Evolutionary conservation across 1,140 invertebrate genomes (phyloP), one percentile per base, ranked within the genome.

Genomic region (Nymphalis io): DNA sequence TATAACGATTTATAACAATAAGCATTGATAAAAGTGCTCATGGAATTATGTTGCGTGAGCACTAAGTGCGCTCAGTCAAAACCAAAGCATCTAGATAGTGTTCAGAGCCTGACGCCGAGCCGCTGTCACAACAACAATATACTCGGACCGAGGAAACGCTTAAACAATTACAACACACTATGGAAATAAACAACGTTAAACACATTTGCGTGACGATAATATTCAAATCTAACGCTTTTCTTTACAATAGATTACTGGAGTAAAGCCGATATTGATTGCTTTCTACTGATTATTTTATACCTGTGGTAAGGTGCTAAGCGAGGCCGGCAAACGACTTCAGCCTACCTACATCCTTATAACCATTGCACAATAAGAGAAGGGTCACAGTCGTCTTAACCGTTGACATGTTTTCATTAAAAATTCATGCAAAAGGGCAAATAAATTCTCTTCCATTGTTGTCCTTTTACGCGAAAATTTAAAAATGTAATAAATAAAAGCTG

Each of bases 101-200:
- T n/a, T 15, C 13, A 44, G 13, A 44, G 40, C 13, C 13, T 44
- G 13, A 33, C 27, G 27, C 27, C 27, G 11, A 0, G 13, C 13
- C 40, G 40, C 40, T 44, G 40, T 44, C 40, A 44, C 40, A 44
- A 44, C 12, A 44, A 44, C 13, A n/a, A 44, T 15, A 44, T n/a
- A n/a, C 40, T 10, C n/a, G 15, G n/a, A 48, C n/a, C n/a, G 46
- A 6, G 16, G 2, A 48, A 16, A 20, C 3, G 46, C n/a, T 48
- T 16, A 16, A 18, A 18, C 16, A 53, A 53, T n/a, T n/a, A 53
- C 15, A n/a, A 20, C 13, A 10, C 46, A 10, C 46, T 0, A 11
- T 23, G 12, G 21, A 53, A 53, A 53, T 53, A 53, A 53, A 53
- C 48, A 53, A 53, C 2, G 48, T 53, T 53, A 20, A 53, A 53